Evolutionary conservation across 2,797 vertebrate species (phyloP).

Genomic region (Champsocephalus gunnari): DNA sequence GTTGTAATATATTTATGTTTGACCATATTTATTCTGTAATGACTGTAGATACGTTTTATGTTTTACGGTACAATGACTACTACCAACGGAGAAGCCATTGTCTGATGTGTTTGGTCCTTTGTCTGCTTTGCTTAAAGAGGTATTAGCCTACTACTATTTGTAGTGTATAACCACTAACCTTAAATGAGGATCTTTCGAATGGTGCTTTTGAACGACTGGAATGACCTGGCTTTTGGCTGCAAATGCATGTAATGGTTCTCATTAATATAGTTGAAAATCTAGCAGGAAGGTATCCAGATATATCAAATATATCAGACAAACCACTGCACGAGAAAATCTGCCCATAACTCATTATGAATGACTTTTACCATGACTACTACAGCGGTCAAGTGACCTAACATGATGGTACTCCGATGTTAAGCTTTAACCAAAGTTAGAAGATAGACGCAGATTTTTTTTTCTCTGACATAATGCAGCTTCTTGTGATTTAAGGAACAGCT

Average conservation of each 20-base stretch:
- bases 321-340: slow-evolving; percentile 43
- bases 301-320: slow-evolving; percentile 24
- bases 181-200: slow-evolving; percentile 67
- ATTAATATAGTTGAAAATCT: slow-evolving; percentile 47
- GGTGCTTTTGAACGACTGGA: slow-evolving; percentile 85
- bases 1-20: slow-evolving; percentile 82
- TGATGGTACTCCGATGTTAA: slow-evolving; percentile 56
- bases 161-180: slow-evolving; percentile 77
- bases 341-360: slow-evolving; percentile 23
- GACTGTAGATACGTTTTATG: slow-evolving; percentile 73
- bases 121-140: slow-evolving; percentile 59
- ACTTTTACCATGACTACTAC: slow-evolving; percentile 34
- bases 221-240: slow-evolving; percentile 69
- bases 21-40: slow-evolving; percentile 87
- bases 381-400: slow-evolving; percentile 55
- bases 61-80: slow-evolving; percentile 68
- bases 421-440: slow-evolving; percentile 84
- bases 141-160: slow-evolving; percentile 59
- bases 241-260: slow-evolving; percentile 33
- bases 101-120: slow-evolving; percentile 48
- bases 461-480: slow-evolving; percentile 70
- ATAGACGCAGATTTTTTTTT: slow-evolving; percentile 63
- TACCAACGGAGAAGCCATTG: slow-evolving; percentile 62
- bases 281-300: slow-evolving; percentile 42
- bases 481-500: slow-evolving; percentile 70